Evolutionary conservation across 2,113 vertebrate species (phyloP), one percentile per base, ranked within the genome.

Genomic region (Bubalus kerabau): DNA sequence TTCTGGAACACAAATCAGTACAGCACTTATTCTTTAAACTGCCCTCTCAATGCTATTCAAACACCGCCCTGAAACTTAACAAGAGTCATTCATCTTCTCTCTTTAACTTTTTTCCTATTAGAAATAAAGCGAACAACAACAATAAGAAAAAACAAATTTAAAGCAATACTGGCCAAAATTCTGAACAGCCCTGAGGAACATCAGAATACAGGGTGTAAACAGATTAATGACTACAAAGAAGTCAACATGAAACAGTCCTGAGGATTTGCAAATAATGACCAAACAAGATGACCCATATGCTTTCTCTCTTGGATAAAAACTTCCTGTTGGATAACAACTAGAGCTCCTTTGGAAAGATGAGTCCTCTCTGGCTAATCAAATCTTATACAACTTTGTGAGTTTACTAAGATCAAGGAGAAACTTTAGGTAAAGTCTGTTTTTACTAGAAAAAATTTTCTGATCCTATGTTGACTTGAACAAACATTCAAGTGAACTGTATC

Each of bases 391-490:
- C 7, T 36, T 26, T 89, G 19, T 7, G 90, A 60, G 50, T 78
- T 83, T 96, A 16, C 32, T 64, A 52, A 40, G 21, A 43, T 93
- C 24, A 84, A 80, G 15, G n/a, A 48, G 12, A 82, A 74, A 62
- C 8, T 36, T 78, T 43, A 88, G 26, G 48, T 28, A 64, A 93
- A 40, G 21, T 11, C 54, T 40, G 21, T 9, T 78, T 60, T 60
- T 87, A 91, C 43, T 93, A 56, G 32, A 80, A 95, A 97, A 94
- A 84, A 21, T 40, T n/a, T 87, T 94, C 28, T 83, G 43, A 76
- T 60, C 26, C 23, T 54, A 36, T 43, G 2, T 7, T 74, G 43
- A 90, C 50, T 46, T 67, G 46, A 90, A 80, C 5, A 71, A 67
- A 71, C 17, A 67, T 36, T 23, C 13, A 74, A 81, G 21, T 81